Evolutionary conservation across 2,888 invertebrate genomes (phyloP), one percentile per base, ranked within the genome.

Genomic region (Ellobium chinense): DNA sequence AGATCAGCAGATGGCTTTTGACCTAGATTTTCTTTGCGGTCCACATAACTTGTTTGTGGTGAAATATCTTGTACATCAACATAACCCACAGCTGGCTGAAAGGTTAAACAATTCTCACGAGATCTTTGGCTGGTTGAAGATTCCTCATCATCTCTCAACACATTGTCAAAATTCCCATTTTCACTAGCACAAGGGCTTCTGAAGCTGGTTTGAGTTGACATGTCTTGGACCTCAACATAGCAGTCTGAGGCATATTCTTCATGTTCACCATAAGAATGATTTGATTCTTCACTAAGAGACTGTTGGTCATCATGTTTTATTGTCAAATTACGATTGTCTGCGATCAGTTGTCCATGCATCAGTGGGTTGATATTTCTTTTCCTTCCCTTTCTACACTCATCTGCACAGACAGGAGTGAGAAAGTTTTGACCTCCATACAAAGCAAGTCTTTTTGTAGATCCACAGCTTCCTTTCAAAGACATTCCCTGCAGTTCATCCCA

Each of bases 181-280:
- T 70, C 70, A 78, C n/a, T n/a, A 18, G 24, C 27, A n/a, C n/a
- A n/a, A n/a, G n/a, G n/a, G n/a, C n/a, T n/a, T n/a, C n/a, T n/a
- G 4, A 78, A 63, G 54, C 73, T 79, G 3, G 73, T 73, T 58
- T 79, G 78, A 65, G 39, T 31, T 4, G 78, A 79, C 1, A 63
- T n/a, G 29, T 79, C 78, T 37, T 73, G 73, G 5, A 79, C 78
- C 65, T 79, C 78, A 54, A 73, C 65, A 70, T 54, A 70, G 31
- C 62, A 46, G 12, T 78, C 78, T n/a, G 58, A 34, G n/a, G n/a
- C 1, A 34, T 31, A 34, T 1, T 27, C n/a, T 21, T 14, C 5
- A 31, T 69, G 29, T 46, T 46, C 46, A 12, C 46, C 46, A n/a
- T n/a, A n/a, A 12, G 46, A 46, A 46, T 12, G 9, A 46, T 18